Percentiles rank a stretch among this genome's conserved stretches.
Evolutionary conservation across 30 jellyfish, hydroid and myxozoan genomes (phyloP).

Genomic region (Aurelia sp.): DNA sequence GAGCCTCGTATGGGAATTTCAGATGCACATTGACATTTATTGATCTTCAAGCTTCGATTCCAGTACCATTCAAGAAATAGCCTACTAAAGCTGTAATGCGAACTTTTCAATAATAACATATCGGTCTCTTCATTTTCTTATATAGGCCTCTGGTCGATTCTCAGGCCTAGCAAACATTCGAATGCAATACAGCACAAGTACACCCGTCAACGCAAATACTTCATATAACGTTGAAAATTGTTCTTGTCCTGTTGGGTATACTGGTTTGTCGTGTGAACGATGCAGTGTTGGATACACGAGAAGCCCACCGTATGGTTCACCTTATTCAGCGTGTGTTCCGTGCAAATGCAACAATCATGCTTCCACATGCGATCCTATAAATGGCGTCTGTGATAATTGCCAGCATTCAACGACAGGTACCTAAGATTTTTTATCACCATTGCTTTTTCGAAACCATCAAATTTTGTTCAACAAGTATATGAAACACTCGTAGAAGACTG

Average conservation of each 20-base stretch:
- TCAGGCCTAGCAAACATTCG: conserved; percentile 66
- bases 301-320: conserved; percentile 65
- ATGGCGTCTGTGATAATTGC: conserved; percentile 75
- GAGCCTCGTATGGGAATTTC: too few species aligned
- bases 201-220: background rate
- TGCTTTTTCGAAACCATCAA: background rate
- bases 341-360: conserved; percentile 84
- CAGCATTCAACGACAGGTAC: conserved; percentile 82
- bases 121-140: background rate
- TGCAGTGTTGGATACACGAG: conserved; percentile 85
- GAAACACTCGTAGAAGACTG: too few species aligned
- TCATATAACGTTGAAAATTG: conserved; percentile 87
- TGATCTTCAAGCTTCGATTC: too few species aligned
- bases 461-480: background rate
- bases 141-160: conserved; percentile 64
- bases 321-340: conserved; percentile 68
- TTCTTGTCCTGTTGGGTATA: conserved; percentile 71
- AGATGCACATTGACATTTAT: too few species aligned
- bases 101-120: too few species aligned
- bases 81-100: too few species aligned
- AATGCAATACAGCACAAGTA: conserved; percentile 70
- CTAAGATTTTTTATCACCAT: background rate
- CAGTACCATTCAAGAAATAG: too few species aligned
- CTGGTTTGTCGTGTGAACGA: conserved; percentile 86
- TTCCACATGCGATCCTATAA: conserved; percentile 70